phyloP scores from a whole-genome alignment of 1,140 invertebrate genomes.

The Magallana gigas region DNA sequence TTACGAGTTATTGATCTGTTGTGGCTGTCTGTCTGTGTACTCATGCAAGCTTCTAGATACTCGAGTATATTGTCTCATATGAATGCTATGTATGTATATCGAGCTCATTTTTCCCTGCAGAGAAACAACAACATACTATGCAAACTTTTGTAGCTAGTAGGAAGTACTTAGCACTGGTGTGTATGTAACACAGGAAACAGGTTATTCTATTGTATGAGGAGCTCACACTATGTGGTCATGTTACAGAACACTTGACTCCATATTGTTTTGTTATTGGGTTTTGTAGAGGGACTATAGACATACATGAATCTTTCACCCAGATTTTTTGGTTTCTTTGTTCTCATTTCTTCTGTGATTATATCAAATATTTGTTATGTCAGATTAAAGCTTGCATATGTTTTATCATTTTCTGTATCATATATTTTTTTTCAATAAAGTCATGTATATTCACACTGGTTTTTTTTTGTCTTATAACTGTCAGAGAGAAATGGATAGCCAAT shows the following conservation, averaged over 20 bases:
- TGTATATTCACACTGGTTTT: not conserved
- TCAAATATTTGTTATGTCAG: conserved; percentile 29
- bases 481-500: not conserved
- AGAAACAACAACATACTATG: not conserved
- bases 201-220: not conserved
- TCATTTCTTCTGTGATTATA: conserved; percentile 23
- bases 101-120: not conserved
- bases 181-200: conserved; percentile 1
- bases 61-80: conserved; percentile 26
- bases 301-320: not conserved
- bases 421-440: conserved; percentile 34
- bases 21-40: not conserved
- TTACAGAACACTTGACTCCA: not conserved
- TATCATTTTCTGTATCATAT: conserved; percentile 37
- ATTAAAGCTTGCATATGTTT: conserved; percentile 32
- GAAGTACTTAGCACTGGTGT: not conserved
- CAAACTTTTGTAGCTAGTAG: not conserved
- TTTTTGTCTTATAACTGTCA: not conserved
- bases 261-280: conserved; percentile 5
- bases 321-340: not conserved
- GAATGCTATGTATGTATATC: not conserved
- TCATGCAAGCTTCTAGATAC: conserved; percentile 28
- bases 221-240: not conserved
- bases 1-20: not conserved
- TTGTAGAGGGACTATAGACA: not conserved